phyloP scores from a whole-genome alignment of 2,113 vertebrate genomes.

The Clarias magur region DNA sequence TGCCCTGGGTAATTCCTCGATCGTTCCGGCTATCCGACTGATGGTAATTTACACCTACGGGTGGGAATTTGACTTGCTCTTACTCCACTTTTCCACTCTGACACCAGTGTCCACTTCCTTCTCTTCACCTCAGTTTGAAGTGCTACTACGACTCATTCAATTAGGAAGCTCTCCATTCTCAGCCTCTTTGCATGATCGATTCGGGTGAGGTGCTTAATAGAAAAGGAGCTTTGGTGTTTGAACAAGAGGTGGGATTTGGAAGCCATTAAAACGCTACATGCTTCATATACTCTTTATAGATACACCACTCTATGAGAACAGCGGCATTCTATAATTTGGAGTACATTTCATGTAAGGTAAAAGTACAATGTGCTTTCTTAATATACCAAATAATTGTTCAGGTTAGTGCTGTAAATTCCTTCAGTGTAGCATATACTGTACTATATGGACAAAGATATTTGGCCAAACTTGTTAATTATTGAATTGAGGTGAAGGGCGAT shows the following conservation, averaged over 20 bases:
- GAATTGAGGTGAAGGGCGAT: no score
- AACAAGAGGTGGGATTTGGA: neutral
- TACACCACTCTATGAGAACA: no score
- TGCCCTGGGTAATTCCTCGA: conserved; percentile 61
- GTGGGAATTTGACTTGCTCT: conserved; percentile 51
- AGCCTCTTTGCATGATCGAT: conserved; percentile 52
- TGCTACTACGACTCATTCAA: conserved; percentile 57
- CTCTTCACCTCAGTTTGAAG: conserved; percentile 51
- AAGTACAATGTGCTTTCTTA: no score
- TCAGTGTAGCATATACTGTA: no score
- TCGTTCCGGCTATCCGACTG: conserved; percentile 62
- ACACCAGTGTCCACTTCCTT: conserved; percentile 39
- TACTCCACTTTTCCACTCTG: conserved; percentile 21
- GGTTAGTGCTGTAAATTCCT: no score
- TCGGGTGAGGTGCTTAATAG: conserved; percentile 40
- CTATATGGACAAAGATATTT: no score
- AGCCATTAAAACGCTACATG: neutral
- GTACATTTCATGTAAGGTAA: no score
- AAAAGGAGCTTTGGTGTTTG: conserved; percentile 11
- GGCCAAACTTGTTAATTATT: no score
- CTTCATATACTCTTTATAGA: no score
- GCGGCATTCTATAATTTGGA: no score
- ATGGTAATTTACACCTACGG: conserved; percentile 67
- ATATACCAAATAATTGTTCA: no score
- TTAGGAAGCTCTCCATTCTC: conserved; percentile 52